phyloP scores from a whole-genome alignment of 2,888 invertebrate genomes.

The Euproctis similis region DNA sequence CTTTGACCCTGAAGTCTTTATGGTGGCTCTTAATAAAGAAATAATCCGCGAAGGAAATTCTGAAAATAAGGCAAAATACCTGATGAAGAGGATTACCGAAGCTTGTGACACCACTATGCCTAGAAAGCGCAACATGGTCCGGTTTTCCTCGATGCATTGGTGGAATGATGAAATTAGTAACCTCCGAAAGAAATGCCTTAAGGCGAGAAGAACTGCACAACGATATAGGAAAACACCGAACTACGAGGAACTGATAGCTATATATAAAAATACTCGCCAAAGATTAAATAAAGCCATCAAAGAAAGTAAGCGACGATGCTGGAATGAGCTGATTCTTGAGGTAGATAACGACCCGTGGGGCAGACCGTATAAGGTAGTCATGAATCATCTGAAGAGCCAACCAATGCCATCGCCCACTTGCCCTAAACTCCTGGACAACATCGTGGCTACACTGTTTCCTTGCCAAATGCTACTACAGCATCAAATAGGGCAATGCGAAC shows the following conservation, averaged over 20 bases:
- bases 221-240: background rate
- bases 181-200: constrained; percentile 1
- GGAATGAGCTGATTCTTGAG: too few species aligned
- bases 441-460: constrained; percentile 1
- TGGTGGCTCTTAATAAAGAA: background rate
- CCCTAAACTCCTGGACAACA: constrained; percentile 1
- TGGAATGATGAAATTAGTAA: background rate
- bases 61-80: background rate
- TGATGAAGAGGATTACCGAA: background rate
- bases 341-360: too few species aligned
- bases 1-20: background rate
- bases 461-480: too few species aligned
- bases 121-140: background rate
- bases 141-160: constrained; percentile 1
- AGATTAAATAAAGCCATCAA: too few species aligned
- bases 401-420: background rate
- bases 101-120: constrained; percentile 1
- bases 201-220: constrained; percentile 1
- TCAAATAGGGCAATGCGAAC: too few species aligned
- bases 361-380: background rate
- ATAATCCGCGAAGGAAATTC: background rate
- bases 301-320: too few species aligned
- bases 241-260: background rate
- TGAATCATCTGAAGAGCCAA: too few species aligned
- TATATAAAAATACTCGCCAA: too few species aligned